phyloP scores from a whole-genome alignment of 92 coral and sea anemone species.

The Zoanthus sansibaricus region DNA sequence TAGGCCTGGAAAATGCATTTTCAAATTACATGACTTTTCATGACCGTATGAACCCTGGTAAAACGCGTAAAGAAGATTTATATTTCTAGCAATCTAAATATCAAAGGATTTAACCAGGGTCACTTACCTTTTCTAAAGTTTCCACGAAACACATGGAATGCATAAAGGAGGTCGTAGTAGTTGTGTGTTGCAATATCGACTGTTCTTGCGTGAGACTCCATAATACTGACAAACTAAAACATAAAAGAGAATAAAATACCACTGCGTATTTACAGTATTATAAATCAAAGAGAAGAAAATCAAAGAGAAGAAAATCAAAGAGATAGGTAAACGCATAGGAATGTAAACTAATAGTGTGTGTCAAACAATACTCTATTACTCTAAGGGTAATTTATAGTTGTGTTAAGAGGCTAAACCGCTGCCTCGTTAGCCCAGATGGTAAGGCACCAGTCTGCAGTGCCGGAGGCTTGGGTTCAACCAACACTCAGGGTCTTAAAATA shows the following conservation, averaged over 20 bases:
- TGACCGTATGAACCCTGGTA: no score
- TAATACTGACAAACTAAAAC: slow-evolving; percentile 85
- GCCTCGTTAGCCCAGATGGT: no score
- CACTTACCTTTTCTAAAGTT: slow-evolving; percentile 90
- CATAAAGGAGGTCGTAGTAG: slow-evolving; percentile 90
- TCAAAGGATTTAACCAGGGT: background rate
- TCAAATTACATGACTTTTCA: no score
- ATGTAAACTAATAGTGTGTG: background rate
- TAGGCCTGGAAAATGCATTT: no score
- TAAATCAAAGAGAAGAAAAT: background rate
- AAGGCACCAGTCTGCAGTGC: no score
- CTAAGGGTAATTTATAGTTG: no score
- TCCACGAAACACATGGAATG: slow-evolving; percentile 94
- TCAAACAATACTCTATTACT: no score
- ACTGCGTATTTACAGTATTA: background rate
- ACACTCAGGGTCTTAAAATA: no score
- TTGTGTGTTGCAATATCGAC: slow-evolving; percentile 95
- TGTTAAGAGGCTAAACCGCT: no score
- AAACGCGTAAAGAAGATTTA: no score
- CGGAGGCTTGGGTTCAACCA: no score
- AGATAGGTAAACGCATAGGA: background rate
- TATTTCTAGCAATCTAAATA: no score
- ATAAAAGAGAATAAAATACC: background rate
- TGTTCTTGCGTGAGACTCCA: slow-evolving; percentile 98
- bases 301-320: background rate